phyloP scores from a whole-genome alignment of 2,797 vertebrate species.

The Ctenochaetus hawaiiensis region DNA sequence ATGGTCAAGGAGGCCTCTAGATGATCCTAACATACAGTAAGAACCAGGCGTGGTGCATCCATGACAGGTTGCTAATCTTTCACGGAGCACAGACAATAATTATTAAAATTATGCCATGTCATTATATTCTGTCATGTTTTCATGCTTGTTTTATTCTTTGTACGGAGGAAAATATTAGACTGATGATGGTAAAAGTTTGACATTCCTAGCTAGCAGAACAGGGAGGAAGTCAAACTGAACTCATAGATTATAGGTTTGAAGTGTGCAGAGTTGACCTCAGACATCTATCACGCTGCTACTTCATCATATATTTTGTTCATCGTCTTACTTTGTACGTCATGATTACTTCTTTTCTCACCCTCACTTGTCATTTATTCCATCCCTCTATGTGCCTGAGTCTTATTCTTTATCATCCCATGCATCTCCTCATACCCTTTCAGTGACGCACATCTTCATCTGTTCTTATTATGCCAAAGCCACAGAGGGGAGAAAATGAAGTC shows the following conservation, averaged over 20 bases:
- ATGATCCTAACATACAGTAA: not conserved
- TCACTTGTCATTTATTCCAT: constrained; percentile 37
- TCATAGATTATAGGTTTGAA: not conserved
- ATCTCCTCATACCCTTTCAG: constrained; percentile 4
- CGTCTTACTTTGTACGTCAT: constrained; percentile 20
- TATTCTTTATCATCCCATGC: constrained; percentile 23
- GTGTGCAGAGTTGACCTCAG: constrained; percentile 17
- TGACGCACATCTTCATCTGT: constrained; percentile 37
- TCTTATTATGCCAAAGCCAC: constrained; percentile 32
- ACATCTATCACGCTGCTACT: constrained; percentile 1
- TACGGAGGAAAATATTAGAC: too few relatives aligned
- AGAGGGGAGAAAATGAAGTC: not conserved
- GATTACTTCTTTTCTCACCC: constrained; percentile 38
- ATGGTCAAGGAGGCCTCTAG: not conserved
- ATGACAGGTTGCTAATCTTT: not conserved
- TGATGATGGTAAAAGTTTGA: too few relatives aligned
- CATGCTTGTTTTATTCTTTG: not conserved
- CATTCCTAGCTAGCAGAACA: not conserved
- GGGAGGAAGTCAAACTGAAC: not conserved
- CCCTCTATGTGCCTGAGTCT: constrained; percentile 1
- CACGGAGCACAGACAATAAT: not conserved
- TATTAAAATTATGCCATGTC: not conserved
- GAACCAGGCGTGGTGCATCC: not conserved
- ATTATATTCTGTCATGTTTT: not conserved
- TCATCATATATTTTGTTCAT: constrained; percentile 17